Evolutionary conservation across 1,140 invertebrate genomes (phyloP).

Genomic region (Drosophila arizonae): DNA sequence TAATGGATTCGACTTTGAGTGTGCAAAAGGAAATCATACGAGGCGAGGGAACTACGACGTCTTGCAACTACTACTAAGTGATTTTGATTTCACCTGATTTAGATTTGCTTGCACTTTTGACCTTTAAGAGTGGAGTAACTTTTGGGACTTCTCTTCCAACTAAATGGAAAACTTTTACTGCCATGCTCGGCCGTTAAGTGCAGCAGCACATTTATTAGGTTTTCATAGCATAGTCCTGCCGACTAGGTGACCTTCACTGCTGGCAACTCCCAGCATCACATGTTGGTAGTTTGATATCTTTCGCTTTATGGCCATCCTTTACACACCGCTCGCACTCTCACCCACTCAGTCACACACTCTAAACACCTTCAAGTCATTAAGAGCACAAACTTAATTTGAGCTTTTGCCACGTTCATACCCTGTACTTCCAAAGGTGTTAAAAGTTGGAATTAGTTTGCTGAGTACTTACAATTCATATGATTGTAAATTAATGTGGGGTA

Average conservation of each 20-base stretch:
- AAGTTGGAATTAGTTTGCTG: background rate
- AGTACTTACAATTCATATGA: background rate
- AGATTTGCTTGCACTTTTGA: conserved; percentile 23
- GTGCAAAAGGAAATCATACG: background rate
- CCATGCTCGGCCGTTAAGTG: conserved; percentile 28
- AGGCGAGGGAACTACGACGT: background rate
- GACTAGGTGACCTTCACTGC: conserved; percentile 32
- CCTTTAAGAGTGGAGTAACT: conserved; percentile 8
- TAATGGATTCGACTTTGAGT: conserved; percentile 50
- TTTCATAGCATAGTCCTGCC: conserved; percentile 16
- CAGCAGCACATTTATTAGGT: conserved; percentile 9
- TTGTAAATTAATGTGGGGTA: background rate
- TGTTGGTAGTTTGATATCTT: conserved; percentile 22
- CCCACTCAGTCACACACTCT: background rate
- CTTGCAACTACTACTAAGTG: background rate
- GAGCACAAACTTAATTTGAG: conserved; percentile 49
- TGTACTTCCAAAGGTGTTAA: background rate
- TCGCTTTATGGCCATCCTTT: conserved; percentile 38
- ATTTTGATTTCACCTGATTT: conserved; percentile 7
- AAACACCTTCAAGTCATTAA: conserved; percentile 47
- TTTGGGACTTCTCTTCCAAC: background rate
- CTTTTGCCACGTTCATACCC: background rate
- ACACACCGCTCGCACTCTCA: background rate
- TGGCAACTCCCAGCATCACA: conserved; percentile 15
- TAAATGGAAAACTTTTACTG: conserved; percentile 16